Evolutionary conservation across 2,888 invertebrate species (phyloP), one percentile per base, ranked within the genome.

Genomic region (Brachypterus glaber): DNA sequence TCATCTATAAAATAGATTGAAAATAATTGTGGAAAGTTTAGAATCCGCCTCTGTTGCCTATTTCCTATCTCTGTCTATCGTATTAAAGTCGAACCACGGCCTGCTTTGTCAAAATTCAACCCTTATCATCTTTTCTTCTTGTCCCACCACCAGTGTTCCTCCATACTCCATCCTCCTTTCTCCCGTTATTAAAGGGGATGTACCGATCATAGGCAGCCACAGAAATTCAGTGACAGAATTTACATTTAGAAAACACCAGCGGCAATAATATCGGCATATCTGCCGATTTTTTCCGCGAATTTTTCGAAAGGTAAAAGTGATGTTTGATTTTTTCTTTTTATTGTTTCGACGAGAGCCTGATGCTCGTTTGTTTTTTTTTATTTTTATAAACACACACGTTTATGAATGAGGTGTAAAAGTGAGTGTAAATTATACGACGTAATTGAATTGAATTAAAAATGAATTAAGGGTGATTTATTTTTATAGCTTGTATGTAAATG

Each of bases 251-350:
- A 25, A 17, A 24, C 27, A 14, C 25, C 1, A 43, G 45, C 47
- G 45, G 51, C 49, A 51, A 44, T 55, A 54, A 57, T 58, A 59
- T 60, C 52, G 60, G 55, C 52, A 57, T 52, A n/a, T n/a, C 53
- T 58, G 57, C 45, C 58, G 45, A 49, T 59, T 60, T 59, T 52
- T 57, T 54, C 51, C 49, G 47, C 52, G 57, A 52, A 57, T 58
- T 59, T 58, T 58, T 58, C 52, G 51, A 51, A 54, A 57, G 55
- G 58, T 59, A 60, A 58, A 60, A 60, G 58, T 60, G 59, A 57
- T 60, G 58, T 59, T 57, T 57, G 58, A 57, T 58, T 58, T 57
- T 55, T 55, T 55, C 55, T 58, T 59, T n/a, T 58, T 57, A 57
- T 57, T 56, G 55, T 53, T 54, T 53, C 50, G 47, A 45, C 46